Conservation (phyloP, 2,797 vertebrate species). For the Euthynnus affinis region DNA sequence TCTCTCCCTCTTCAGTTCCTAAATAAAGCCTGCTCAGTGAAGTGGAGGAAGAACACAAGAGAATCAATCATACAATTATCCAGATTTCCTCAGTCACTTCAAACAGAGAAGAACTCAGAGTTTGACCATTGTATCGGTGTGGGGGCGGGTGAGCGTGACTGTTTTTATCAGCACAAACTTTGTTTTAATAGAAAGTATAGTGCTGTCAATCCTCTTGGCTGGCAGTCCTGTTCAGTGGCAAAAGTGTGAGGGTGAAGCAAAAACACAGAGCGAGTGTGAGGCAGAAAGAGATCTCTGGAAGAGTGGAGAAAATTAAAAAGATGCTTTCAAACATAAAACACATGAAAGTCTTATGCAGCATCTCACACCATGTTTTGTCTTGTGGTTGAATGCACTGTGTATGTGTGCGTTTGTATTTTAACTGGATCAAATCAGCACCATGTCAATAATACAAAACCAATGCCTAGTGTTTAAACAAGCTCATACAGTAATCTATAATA, state of each 20-base stretch:
- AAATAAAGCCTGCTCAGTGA: slow-evolving; percentile 79
- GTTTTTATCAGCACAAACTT: slow-evolving; percentile 69
- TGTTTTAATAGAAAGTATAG: slow-evolving; percentile 62
- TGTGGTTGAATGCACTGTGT: slow-evolving; percentile 34
- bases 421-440: slow-evolving; percentile 41
- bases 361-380: slow-evolving; percentile 40
- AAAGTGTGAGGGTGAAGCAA: slow-evolving; percentile 37
- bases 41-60: slow-evolving; percentile 78
- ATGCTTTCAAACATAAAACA: slow-evolving; percentile 52
- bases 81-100: slow-evolving; percentile 83
- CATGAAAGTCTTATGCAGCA: slow-evolving; percentile 56
- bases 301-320: slow-evolving; percentile 59
- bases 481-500: slow-evolving; percentile 18
- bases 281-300: slow-evolving; percentile 53
- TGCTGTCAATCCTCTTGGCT: slow-evolving; percentile 56
- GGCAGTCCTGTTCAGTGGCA: slow-evolving; percentile 44
- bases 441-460: slow-evolving; percentile 51
- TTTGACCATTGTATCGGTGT: slow-evolving; percentile 68
- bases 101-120: slow-evolving; percentile 63
- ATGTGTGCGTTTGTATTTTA: slow-evolving; percentile 48
- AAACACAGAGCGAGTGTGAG: slow-evolving; percentile 20
- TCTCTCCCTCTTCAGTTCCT: slow-evolving; percentile 70
- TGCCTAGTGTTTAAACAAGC: slow-evolving; percentile 28
- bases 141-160: slow-evolving; percentile 58
- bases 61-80: slow-evolving; percentile 87